Conservation (phyloP, 2,888 invertebrate species). For the Drosophila fulvimacula region DNA sequence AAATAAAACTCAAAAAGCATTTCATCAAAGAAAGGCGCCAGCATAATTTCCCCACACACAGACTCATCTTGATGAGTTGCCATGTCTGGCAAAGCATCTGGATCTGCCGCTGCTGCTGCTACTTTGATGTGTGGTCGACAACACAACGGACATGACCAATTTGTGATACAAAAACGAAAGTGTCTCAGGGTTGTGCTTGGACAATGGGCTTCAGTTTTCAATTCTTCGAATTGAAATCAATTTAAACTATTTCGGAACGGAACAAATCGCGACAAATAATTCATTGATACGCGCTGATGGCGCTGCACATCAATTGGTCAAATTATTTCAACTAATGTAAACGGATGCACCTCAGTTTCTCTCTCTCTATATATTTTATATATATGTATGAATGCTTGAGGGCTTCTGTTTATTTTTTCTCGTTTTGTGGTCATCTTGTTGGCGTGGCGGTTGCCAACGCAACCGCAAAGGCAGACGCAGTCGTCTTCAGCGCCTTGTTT, state of each 20-base stretch:
- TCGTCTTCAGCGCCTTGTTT: constrained; percentile 42
- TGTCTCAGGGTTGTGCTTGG: constrained; percentile 22
- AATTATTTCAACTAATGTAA: constrained; percentile 40
- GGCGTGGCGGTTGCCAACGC: constrained; percentile 47
- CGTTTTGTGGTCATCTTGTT: constrained; percentile 48
- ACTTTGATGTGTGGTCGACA: constrained; percentile 20
- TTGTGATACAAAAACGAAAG: constrained; percentile 31
- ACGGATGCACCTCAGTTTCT: constrained; percentile 15
- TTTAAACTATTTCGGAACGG: constrained; percentile 40
- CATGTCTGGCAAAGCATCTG: constrained; percentile 3
- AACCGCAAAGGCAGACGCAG: constrained; percentile 37
- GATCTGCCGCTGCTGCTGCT: constrained; percentile 1
- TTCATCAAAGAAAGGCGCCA: constrained; percentile 47
- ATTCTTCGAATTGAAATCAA: constrained; percentile 75
- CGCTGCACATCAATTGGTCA: constrained; percentile 40
- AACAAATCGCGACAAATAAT: constrained; percentile 21
- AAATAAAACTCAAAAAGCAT: constrained; percentile 20
- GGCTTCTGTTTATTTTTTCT: not conserved
- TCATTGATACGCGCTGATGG: constrained; percentile 26
- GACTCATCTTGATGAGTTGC: constrained; percentile 37
- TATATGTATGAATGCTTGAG: constrained; percentile 17
- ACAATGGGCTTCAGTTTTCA: constrained; percentile 71
- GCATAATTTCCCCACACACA: constrained; percentile 41
- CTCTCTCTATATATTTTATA: not conserved
- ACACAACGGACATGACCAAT: constrained; percentile 66